These are phyloP conservation scores for Platorchestia sp. DNA, from an alignment of 1,140 invertebrate species.

Conservation along the genomic window DNA sequence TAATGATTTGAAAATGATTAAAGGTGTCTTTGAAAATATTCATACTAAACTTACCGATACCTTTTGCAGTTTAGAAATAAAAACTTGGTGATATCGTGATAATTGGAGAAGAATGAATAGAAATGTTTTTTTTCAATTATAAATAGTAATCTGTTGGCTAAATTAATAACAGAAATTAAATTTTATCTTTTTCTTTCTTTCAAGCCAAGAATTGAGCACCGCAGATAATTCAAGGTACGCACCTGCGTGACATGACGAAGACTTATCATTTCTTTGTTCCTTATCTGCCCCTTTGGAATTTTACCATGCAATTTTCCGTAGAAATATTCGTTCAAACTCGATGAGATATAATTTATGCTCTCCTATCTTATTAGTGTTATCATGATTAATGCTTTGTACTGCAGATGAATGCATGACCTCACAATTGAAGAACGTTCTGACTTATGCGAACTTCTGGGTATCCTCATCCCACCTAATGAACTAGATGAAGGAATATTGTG, in stretches of 20 bases:
- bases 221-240: neutral
- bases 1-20: neutral
- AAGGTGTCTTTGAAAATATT: neutral
- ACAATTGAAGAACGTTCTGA: neutral
- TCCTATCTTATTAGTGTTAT: neutral
- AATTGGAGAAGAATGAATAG: neutral
- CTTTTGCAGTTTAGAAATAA: neutral
- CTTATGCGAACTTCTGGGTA: neutral
- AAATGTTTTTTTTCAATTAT: too few relatives aligned
- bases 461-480: neutral
- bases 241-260: neutral
- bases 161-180: neutral
- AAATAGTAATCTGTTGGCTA: neutral
- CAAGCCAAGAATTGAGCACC: neutral
- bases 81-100: too few relatives aligned
- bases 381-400: neutral
- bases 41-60: neutral
- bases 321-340: neutral
- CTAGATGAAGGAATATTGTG: neutral
- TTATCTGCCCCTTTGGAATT: neutral
- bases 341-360: neutral
- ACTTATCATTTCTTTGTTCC: neutral
- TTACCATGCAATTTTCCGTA: neutral
- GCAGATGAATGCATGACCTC: neutral
- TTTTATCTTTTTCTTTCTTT: neutral